These are phyloP conservation scores for Sus cebifrons DNA, from an alignment of 2,797 vertebrate species.

Conservation along the genomic window DNA sequence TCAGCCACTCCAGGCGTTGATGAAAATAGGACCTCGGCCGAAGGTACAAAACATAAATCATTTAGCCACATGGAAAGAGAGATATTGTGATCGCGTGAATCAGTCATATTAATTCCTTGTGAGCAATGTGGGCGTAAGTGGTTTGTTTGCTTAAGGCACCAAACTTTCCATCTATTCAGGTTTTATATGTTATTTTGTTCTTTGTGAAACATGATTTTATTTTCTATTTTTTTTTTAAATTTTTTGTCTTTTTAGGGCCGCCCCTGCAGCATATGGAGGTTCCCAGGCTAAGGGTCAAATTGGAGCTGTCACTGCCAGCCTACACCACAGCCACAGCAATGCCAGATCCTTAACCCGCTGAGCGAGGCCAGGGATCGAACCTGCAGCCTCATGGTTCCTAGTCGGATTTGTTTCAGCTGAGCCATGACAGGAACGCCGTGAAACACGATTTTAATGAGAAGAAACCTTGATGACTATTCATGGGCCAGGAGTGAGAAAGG, in stretches of 20 bases:
- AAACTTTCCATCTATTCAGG: neutral
- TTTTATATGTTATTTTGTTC: neutral
- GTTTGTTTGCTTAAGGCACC: slow-evolving; percentile 13
- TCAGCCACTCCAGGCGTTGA: neutral
- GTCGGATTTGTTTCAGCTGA: no score
- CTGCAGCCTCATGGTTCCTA: no score
- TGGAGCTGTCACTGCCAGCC: no score
- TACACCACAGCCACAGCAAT: no score
- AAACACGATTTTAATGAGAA: neutral
- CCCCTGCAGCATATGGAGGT: no score
- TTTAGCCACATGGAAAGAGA: neutral
- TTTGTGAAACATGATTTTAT: neutral
- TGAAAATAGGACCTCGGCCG: neutral
- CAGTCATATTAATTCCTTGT: neutral
- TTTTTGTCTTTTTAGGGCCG: no score
- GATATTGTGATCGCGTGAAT: neutral
- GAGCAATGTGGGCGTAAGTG: neutral
- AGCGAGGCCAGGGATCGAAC: no score
- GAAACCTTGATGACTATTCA: neutral
- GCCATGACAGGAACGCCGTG: neutral
- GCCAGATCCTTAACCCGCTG: no score
- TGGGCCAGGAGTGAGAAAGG: neutral
- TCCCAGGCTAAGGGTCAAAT: no score
- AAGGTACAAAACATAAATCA: no score
- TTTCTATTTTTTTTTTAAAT: no score